Conservation (phyloP, 2,113 vertebrate species). For the Malurus cyaneus region DNA sequence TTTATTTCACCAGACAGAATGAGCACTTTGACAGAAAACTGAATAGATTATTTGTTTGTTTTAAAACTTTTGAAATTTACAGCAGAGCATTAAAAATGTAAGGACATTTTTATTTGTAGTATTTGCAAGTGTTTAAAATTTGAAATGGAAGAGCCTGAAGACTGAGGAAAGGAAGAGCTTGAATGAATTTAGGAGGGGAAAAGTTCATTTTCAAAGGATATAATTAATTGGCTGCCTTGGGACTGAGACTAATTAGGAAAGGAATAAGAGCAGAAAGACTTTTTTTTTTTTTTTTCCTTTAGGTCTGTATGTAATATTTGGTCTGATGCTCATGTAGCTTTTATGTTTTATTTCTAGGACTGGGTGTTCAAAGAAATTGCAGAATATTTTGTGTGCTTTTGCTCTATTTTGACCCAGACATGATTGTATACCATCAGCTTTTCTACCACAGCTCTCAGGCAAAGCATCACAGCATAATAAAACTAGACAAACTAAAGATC, state of each 20-base stretch:
- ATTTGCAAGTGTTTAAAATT: not conserved
- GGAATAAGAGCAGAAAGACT: not conserved
- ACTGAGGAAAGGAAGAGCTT: not conserved
- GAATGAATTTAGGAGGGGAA: not conserved
- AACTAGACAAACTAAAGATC: constrained; percentile 12
- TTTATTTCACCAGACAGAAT: not conserved
- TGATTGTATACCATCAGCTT: not conserved
- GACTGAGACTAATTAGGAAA: constrained; percentile 29
- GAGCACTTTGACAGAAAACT: not conserved
- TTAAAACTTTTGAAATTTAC: not conserved
- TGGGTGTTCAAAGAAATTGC: not conserved
- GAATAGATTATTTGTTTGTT: not conserved
- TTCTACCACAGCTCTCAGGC: not conserved
- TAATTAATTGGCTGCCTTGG: constrained; percentile 19
- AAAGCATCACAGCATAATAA: not conserved
- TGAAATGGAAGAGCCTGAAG: not conserved
- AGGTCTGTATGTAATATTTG: not conserved
- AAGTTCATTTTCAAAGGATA: constrained; percentile 25
- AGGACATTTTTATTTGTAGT: not conserved
- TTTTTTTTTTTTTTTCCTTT: not conserved
- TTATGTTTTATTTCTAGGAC: not conserved
- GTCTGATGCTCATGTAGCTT: not conserved
- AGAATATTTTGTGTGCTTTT: not conserved
- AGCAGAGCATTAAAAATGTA: not conserved
- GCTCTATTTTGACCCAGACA: not conserved